Evolutionary conservation across 1,140 invertebrate genomes (phyloP).

Genomic region (Eufriesea mexicana): DNA sequence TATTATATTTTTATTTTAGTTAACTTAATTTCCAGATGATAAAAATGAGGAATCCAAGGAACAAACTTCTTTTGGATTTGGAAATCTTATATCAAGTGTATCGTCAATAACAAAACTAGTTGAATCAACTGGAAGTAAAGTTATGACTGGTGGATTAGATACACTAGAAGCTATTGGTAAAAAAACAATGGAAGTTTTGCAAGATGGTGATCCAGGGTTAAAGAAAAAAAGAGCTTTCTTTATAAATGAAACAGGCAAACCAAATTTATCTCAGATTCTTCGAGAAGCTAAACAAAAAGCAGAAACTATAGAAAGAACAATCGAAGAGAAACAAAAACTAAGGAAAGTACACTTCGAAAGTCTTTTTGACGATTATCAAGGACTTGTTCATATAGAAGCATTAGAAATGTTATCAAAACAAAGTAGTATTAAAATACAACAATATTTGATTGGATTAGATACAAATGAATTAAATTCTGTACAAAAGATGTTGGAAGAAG

Average conservation of each 20-base stretch:
- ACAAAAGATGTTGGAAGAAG: conserved; percentile 90
- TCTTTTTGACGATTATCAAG: conserved; percentile 94
- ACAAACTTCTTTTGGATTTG: conserved; percentile 83
- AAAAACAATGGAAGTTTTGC: conserved; percentile 95
- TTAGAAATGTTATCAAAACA: conserved; percentile 94
- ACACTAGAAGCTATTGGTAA: conserved; percentile 95
- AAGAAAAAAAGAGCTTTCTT: conserved; percentile 91
- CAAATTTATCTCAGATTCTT: conserved; percentile 85
- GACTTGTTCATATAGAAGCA: conserved; percentile 93
- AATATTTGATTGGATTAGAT: conserved; percentile 83
- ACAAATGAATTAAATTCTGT: conserved; percentile 85
- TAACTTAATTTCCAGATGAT: conserved; percentile 56
- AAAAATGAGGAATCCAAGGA: conserved; percentile 56
- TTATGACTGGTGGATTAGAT: conserved; percentile 92
- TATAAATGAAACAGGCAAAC: conserved; percentile 79
- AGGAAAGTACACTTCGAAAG: conserved; percentile 90
- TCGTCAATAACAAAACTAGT: conserved; percentile 87
- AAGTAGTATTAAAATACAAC: conserved; percentile 89
- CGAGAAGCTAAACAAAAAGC: conserved; percentile 92
- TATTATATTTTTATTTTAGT: conserved; percentile 11
- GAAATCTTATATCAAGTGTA: conserved; percentile 86
- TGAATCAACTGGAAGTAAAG: conserved; percentile 89
- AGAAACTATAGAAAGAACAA: conserved; percentile 86
- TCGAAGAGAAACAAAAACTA: conserved; percentile 84
- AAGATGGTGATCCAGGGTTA: conserved; percentile 94